A percentile compares a stretch with the other conserved stretches of the same genome.
Conservation (phyloP, 2,113 vertebrate genomes). For the Furnarius figulus region DNA sequence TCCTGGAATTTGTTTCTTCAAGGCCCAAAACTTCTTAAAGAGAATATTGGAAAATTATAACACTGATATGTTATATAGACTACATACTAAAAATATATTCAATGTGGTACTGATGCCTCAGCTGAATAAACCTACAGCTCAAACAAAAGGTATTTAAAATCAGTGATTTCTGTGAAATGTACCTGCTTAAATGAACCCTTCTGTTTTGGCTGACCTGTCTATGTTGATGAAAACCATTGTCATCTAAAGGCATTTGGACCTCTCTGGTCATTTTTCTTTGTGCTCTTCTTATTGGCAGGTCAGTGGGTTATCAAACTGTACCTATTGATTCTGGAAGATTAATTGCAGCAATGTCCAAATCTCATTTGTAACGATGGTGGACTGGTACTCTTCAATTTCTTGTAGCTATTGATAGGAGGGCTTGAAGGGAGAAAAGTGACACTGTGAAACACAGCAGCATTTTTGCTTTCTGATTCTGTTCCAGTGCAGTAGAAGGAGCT, state of each 20-base stretch:
- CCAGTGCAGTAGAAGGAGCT: background rate
- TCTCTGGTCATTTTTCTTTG: background rate
- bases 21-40: background rate
- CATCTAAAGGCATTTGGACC: background rate
- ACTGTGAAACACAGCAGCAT: background rate
- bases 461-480: background rate
- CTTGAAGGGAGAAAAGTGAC: background rate
- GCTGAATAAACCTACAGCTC: background rate
- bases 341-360: background rate
- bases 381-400: background rate
- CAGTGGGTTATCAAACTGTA: background rate
- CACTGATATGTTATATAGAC: background rate
- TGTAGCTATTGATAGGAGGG: background rate
- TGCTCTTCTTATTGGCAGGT: background rate
- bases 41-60: background rate
- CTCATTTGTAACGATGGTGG: background rate
- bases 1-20: background rate
- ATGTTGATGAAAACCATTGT: background rate
- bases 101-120: background rate
- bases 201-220: background rate
- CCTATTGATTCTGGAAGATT: conserved; percentile 9
- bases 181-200: background rate
- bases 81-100: background rate
- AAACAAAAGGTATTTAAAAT: background rate
- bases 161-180: background rate